These are phyloP conservation scores for Listronotus bonariensis DNA, from an alignment of 1,140 invertebrate species.

Conservation along the genomic window DNA sequence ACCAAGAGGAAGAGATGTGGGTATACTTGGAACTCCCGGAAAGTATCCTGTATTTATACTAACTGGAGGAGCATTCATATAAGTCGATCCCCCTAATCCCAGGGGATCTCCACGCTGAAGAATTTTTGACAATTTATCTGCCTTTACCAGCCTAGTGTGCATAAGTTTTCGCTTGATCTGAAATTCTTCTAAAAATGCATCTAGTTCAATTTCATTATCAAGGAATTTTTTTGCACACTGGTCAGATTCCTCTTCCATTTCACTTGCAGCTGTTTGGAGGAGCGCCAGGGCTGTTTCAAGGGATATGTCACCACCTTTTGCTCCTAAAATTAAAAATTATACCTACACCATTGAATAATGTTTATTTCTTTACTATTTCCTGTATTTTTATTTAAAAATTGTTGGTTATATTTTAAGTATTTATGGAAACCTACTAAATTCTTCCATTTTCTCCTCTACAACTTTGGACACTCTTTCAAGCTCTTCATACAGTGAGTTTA, in stretches of 20 bases:
- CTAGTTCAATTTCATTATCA: conserved; percentile 71
- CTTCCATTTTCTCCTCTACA: conserved; percentile 70
- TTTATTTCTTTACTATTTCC: too few relatives aligned
- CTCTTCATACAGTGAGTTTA: conserved; percentile 71
- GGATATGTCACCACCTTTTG: conserved; percentile 71
- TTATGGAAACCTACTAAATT: conserved; percentile 62
- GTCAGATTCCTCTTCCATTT: conserved; percentile 89
- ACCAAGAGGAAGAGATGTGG: conserved; percentile 8
- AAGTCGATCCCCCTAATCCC: conserved; percentile 42
- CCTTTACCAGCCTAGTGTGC: conserved; percentile 81
- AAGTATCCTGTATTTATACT: conserved; percentile 52
- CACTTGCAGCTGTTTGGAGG: conserved; percentile 81
- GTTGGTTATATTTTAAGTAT: background rate
- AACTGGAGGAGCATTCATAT: conserved; percentile 51
- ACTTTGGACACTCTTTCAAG: conserved; percentile 68
- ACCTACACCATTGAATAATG: too few relatives aligned
- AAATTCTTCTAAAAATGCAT: conserved; percentile 80
- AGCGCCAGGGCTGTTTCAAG: conserved; percentile 81
- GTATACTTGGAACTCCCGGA: conserved; percentile 47
- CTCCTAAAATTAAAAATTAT: conserved; percentile 58
- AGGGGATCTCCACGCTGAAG: conserved; percentile 60
- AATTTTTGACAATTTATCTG: conserved; percentile 84
- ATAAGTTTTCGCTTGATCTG: conserved; percentile 72
- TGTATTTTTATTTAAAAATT: too few relatives aligned
- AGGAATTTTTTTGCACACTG: conserved; percentile 76